Evolutionary conservation across 2,113 vertebrate genomes (phyloP), one percentile per base, ranked within the genome.

Genomic region (Salvelinus namaycush): DNA sequence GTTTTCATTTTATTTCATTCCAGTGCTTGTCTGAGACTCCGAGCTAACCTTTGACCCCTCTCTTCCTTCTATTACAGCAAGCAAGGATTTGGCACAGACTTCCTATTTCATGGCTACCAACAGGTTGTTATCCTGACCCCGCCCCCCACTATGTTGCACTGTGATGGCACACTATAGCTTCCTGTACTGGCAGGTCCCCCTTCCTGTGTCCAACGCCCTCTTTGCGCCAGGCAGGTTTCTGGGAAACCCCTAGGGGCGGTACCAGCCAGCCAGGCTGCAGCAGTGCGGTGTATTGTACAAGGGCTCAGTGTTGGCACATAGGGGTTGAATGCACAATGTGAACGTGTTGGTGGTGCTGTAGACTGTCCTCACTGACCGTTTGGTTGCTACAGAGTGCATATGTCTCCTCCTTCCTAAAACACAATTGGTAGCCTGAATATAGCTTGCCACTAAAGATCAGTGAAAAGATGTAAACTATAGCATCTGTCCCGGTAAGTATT

Each of bases 81-180:
- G 98, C 97, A 99, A 99, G 97, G 98, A 99, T 94, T 98, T 99
- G 98, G 97, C 98, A 95, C 98, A 99, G 97, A 99, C 98, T 94
- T 99, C 98, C 94, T 99, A 99, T 99, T 99, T 99, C 96, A 99
- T 99, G 98, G 98, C 98, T 99, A 99, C 98, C 97, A 99, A 99
- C 98, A 99, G 98, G 98, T 99, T 97, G 97, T 98, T 99, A 99
- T 96, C 97, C 98, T 98, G 97, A 97, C 96, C 97, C 95, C 95
- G 94, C 97, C 95, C 95, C 98, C 39, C 39, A 44, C 97, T 98
- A 54, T 54, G 94, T 99, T 97, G 98, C 98, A 99, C 97, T 98
- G 96, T 98, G 96, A 96, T 95, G 96, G 97, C 98, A 98, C 98
- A 97, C 97, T 98, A 97, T 98, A 94, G 95, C 96, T 99, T 99